phyloP scores from a whole-genome alignment of 2,888 invertebrate species.

The Pecten maximus region DNA sequence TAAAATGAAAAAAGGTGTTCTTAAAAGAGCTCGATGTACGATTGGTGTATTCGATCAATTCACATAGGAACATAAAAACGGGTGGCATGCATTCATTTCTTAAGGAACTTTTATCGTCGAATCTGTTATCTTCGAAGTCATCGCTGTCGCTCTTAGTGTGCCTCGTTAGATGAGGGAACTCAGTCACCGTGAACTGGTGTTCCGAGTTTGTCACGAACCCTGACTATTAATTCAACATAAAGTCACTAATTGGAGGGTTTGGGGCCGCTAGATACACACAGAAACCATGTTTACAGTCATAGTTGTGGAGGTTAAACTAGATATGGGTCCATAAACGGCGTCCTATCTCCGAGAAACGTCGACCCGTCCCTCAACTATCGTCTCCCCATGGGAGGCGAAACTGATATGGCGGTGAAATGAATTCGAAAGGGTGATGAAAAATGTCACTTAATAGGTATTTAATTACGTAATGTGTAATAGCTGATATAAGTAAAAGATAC shows the following conservation, averaged over 20 bases:
- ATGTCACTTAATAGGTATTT: not conserved
- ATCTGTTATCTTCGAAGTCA: slow-evolving; percentile 1
- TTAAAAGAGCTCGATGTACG: not conserved
- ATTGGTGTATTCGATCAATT: not conserved
- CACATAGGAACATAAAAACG: not conserved
- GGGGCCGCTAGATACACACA: not conserved
- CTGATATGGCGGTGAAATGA: slow-evolving; percentile 6
- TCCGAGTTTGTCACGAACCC: not conserved
- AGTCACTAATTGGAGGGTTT: slow-evolving; percentile 7
- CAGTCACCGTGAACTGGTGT: slow-evolving; percentile 25
- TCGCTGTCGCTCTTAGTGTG: not conserved
- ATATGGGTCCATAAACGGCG: not conserved
- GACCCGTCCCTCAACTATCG: not conserved
- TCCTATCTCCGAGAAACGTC: not conserved
- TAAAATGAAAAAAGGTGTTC: not conserved
- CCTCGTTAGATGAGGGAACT: not conserved
- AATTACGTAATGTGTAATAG: slow-evolving; percentile 15
- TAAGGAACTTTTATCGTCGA: not conserved
- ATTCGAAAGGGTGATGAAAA: not conserved
- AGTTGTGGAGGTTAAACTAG: not conserved
- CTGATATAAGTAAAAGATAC: not conserved
- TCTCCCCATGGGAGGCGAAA: slow-evolving; percentile 28
- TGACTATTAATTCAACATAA: slow-evolving; percentile 13
- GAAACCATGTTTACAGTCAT: not conserved
- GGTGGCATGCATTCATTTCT: slow-evolving; percentile 12